Conservation (phyloP, 2,888 invertebrate species). For the Lamellibrachia satsuma region DNA sequence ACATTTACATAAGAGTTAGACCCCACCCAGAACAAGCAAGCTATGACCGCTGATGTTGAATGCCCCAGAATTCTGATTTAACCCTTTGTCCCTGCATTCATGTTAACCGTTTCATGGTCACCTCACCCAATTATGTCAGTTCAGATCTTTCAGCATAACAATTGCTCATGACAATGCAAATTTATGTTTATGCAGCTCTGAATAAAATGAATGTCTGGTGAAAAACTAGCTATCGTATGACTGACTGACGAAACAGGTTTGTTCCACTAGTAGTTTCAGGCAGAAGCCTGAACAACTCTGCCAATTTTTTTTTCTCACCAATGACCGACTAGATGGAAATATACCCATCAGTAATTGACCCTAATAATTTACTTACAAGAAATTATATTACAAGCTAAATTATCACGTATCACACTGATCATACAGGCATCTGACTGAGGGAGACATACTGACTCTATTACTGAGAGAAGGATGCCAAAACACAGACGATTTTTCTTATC, state of each 20-base stretch:
- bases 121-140: conserved; percentile 1
- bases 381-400: neutral
- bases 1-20: neutral
- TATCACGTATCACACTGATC: neutral
- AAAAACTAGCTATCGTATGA: neutral
- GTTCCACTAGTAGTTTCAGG: neutral
- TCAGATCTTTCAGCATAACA: neutral
- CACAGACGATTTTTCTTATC: neutral
- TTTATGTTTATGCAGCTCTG: neutral
- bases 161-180: neutral
- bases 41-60: neutral
- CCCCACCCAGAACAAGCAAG: neutral
- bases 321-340: neutral
- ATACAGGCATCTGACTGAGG: neutral
- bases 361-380: neutral
- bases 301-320: neutral
- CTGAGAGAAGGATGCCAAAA: neutral
- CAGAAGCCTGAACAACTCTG: neutral
- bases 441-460: neutral
- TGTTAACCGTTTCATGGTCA: neutral
- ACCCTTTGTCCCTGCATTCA: neutral
- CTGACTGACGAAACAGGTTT: neutral
- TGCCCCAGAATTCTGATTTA: neutral
- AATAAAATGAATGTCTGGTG: conserved; percentile 1
- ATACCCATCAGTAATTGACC: neutral